Evolutionary conservation across 2,888 invertebrate species (phyloP).

Genomic region (Lycaena phlaeas): DNA sequence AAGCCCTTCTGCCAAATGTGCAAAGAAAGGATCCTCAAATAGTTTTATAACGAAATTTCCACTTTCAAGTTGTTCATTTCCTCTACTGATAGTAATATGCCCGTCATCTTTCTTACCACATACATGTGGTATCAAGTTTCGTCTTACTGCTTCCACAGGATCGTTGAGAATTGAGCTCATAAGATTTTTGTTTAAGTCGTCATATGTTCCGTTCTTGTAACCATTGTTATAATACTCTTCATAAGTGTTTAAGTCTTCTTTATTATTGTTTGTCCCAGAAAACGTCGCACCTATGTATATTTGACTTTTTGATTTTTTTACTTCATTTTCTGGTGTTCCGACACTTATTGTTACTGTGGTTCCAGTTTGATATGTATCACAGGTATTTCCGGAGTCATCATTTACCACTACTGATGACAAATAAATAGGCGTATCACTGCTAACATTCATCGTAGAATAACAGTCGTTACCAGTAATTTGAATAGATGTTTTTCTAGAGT

Average conservation of each 20-base stretch:
- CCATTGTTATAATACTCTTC: conserved; percentile 54
- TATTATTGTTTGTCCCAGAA: conserved; percentile 33
- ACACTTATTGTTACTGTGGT: conserved; percentile 77
- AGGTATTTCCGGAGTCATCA: conserved; percentile 61
- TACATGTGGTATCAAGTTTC: conserved; percentile 83
- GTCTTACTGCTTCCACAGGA: conserved; percentile 83
- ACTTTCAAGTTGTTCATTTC: conserved; percentile 35
- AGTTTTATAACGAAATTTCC: conserved; percentile 72
- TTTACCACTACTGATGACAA: conserved; percentile 82
- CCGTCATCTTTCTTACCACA: conserved; percentile 75
- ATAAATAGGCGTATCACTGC: conserved; percentile 78
- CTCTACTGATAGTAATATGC: conserved; percentile 20
- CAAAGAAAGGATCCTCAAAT: conserved; percentile 76
- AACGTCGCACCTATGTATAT: conserved; percentile 62
- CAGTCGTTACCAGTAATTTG: conserved; percentile 82
- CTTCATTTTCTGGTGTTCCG: conserved; percentile 61
- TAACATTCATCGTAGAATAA: conserved; percentile 83
- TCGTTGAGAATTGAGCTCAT: conserved; percentile 75
- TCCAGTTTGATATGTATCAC: conserved; percentile 63
- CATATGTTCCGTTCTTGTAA: conserved; percentile 24
- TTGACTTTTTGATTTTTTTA: conserved; percentile 63
- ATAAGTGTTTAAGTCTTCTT: conserved; percentile 44
- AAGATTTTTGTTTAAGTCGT: conserved; percentile 34
- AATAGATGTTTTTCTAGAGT: conserved; percentile 77
- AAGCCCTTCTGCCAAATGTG: conserved; percentile 74